Base-by-base conservation (phyloP, 2,888 invertebrate genomes). In the Clistopyga incitator region DNA sequence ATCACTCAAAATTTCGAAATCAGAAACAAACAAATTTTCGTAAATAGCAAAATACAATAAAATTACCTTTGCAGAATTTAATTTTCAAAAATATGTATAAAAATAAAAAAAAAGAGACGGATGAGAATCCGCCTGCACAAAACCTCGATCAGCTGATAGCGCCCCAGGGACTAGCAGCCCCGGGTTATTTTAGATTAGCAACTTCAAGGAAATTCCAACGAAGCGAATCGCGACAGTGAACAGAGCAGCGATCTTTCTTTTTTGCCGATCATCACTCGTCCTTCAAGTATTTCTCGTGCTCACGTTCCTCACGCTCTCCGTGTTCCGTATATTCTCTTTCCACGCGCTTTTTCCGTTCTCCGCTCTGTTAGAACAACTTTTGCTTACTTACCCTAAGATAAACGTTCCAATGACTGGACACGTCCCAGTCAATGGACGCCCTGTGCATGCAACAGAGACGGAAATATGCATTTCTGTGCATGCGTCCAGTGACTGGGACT, bases 181-280 rank as follows among this genome's bases (percentile, higher is more conserved):
- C 59, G 23, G 45, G 45, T 38, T 59, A 25, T 59, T 59, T 10
- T 45, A 25, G 45, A 72, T 72, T 29, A 25, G 29, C n/a, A 25
- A 59, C 47, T 47, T 59, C 59, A 72, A 72, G 72, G 72, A 72
- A 72, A 59, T 72, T 34, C 59, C 72, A 59, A 47, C 72, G 59
- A 72, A 72, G 72, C 72, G 72, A 72, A 72, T 59, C 72, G 72
- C 47, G 2, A 15, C 13, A n/a, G 45, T 45, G 2, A 29, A 38
- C 38, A 34, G 52, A 52, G 54, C 54, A 54, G 29, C 45, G 59
- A 72, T 47, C 25, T 34, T 25, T 47, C 11, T 38, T 56, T 54
- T 71, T 54, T 70, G 29, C 8, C 54, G 20, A 71, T 54, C 54
- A 54, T 72, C 72, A 45, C 72, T 61, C 72, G 72, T 72, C 72